These are phyloP conservation scores for Capreolus pygargus DNA, from an alignment of 2,113 vertebrate species.

Conservation along the genomic window DNA sequence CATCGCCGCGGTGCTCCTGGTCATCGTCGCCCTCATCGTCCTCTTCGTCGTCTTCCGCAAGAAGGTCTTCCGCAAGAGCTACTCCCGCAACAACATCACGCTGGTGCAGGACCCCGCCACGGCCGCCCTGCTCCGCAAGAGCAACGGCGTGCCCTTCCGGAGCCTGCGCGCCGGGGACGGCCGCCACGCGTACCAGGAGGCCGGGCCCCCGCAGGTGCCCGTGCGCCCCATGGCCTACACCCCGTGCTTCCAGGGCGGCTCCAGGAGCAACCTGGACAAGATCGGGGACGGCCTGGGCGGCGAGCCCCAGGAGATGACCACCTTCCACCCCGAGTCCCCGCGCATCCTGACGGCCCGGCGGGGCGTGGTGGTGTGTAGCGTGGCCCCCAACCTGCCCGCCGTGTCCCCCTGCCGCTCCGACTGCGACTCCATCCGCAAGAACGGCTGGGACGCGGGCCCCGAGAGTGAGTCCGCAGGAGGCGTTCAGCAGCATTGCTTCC, in stretches of 20 bases:
- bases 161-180: slow-evolving; percentile 87
- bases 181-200: slow-evolving; percentile 91
- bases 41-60: slow-evolving; percentile 95
- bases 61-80: slow-evolving; percentile 96
- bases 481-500: fast-evolving
- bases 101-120: slow-evolving; percentile 96
- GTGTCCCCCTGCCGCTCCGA: slow-evolving; percentile 93
- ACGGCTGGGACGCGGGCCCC: slow-evolving; percentile 88
- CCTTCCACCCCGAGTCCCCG: slow-evolving; percentile 94
- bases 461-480: slow-evolving; percentile 84
- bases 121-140: slow-evolving; percentile 93
- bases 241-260: slow-evolving; percentile 94
- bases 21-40: slow-evolving; percentile 90
- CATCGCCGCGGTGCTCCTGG: slow-evolving; percentile 91
- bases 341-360: slow-evolving; percentile 90
- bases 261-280: slow-evolving; percentile 91
- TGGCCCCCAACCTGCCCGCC: slow-evolving; percentile 93
- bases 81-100: slow-evolving; percentile 94
- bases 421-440: slow-evolving; percentile 94
- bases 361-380: slow-evolving; percentile 96
- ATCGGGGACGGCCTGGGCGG: slow-evolving; percentile 86
- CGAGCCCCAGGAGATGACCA: slow-evolving; percentile 97
- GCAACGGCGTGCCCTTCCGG: slow-evolving; percentile 92
- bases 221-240: slow-evolving; percentile 97
- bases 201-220: slow-evolving; percentile 92